Evolutionary conservation across 2,888 invertebrate species (phyloP).

Genomic region (Eutolmus rufibarbis): DNA sequence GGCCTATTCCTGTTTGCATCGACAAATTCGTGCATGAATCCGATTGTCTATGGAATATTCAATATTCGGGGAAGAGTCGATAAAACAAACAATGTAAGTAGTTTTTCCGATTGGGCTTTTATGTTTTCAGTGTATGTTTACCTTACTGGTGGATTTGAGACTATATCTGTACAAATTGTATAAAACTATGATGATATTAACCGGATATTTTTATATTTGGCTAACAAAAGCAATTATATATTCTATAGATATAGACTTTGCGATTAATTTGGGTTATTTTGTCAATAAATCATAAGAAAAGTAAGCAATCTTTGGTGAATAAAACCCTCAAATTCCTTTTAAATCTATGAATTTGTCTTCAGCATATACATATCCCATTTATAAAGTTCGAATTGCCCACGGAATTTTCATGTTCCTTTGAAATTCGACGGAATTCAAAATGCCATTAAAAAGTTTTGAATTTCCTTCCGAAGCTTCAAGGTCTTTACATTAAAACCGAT

Average conservation of each 20-base stretch:
- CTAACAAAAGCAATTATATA: neutral
- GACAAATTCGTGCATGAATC: slow-evolving; percentile 96
- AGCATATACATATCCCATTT: neutral
- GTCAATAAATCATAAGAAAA: neutral
- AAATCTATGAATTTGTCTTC: neutral
- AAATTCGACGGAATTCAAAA: neutral
- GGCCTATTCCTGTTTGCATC: slow-evolving; percentile 93
- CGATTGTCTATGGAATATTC: slow-evolving; percentile 91
- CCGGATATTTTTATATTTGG: neutral
- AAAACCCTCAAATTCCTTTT: neutral
- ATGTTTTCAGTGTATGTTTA: neutral
- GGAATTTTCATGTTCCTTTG: neutral
- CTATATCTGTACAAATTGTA: neutral
- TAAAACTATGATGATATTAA: neutral
- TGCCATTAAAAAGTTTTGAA: neutral
- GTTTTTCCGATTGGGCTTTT: neutral
- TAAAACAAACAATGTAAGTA: slow-evolving; percentile 29
- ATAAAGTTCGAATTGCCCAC: neutral
- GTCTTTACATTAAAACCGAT: neutral
- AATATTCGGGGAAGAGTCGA: slow-evolving; percentile 67
- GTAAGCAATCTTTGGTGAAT: neutral
- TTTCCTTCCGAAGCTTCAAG: neutral
- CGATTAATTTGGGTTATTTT: neutral
- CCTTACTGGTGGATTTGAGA: neutral
- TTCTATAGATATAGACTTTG: neutral